Base-by-base conservation (phyloP, 2,888 invertebrate genomes). In the Panopea generosa region DNA sequence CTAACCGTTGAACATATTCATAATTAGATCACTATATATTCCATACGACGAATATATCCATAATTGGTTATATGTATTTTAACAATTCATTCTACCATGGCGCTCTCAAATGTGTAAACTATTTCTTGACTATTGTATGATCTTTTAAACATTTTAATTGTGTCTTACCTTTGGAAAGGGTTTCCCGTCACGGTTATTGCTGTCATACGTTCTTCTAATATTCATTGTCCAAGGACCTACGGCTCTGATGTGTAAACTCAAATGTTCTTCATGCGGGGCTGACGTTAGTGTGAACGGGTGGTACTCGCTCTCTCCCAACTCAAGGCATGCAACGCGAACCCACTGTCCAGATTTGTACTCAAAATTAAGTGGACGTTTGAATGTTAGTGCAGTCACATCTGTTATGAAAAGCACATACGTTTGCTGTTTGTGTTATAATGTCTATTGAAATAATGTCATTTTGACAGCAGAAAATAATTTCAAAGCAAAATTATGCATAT, bases 221-320 rank as follows among this genome's bases (percentile, higher is more conserved):
- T 94, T 94, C 60, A 90, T 93, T 0, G 95, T 95, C 94, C 95
- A 95, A 1, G 95, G 95, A 11, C 95, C 95, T 18, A 95, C 94
- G 43, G 95, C 94, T 84, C 95, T 90, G 77, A 95, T 94, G 87
- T 95, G 94, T 9, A 95, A 89, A 26, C 94, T 94, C 40, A 95
- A 91, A 79, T 93, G 92, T 24, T 93, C 90, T 88, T 95, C 95
- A 86, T 95, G 93, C 0, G 95, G 95, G n/a, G 95, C 94, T 0
- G 95, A 95, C 1, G 95, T 94, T 76, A 95, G 86, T 0, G 95
- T 95, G 85, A 95, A 95, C 0, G 95, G 95, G 90, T 95, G 95
- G 87, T 94, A 95, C 88, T 95, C 95, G 68, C 93, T 91, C 18
- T 92, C 88, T 73, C 94, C 94, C 65, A 95, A 90, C n/a, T 89